Percentiles rank a stretch among this genome's conserved stretches.
Evolutionary conservation across 2,888 invertebrate genomes (phyloP).

Genomic region (Ectemnius lituratus): DNA sequence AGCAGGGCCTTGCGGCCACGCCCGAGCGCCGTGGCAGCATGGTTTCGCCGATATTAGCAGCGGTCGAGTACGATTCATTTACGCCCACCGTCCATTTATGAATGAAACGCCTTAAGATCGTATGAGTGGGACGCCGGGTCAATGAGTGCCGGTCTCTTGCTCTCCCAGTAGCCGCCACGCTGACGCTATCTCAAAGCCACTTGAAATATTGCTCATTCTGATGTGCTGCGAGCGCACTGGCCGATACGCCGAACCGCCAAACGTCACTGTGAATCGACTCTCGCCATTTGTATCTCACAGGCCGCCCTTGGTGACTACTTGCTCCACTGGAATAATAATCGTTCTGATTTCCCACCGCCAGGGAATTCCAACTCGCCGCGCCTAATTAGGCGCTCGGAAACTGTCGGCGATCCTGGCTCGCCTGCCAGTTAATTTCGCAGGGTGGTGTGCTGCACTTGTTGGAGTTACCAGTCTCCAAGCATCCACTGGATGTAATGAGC

Average conservation of each 20-base stretch:
- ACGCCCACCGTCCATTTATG: conserved; percentile 65
- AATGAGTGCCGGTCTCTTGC: conserved; percentile 54
- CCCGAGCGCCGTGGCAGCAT: conserved; percentile 53
- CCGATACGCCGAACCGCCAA: conserved; percentile 31
- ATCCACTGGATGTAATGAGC: no score
- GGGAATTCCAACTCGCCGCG: no score
- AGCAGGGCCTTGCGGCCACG: conserved; percentile 55
- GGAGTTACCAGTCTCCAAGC: no score
- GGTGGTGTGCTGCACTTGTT: no score
- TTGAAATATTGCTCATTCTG: conserved; percentile 65
- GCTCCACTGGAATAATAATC: not conserved
- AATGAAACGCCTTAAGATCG: conserved; percentile 63
- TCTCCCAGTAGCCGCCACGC: conserved; percentile 58
- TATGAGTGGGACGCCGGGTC: conserved; percentile 62
- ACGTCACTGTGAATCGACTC: not conserved
- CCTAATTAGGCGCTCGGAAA: no score
- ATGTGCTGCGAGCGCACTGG: conserved; percentile 53
- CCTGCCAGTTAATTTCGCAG: no score
- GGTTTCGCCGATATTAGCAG: conserved; percentile 59
- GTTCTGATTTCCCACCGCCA: no score
- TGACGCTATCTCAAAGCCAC: conserved; percentile 63
- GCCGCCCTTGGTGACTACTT: not conserved
- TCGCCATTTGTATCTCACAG: not conserved
- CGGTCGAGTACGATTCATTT: conserved; percentile 67
- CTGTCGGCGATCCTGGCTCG: no score